A percentile compares a stretch with the other conserved stretches of the same genome.
Evolutionary conservation across 2,113 vertebrate genomes (phyloP).

Genomic region (Sebastes fasciatus): DNA sequence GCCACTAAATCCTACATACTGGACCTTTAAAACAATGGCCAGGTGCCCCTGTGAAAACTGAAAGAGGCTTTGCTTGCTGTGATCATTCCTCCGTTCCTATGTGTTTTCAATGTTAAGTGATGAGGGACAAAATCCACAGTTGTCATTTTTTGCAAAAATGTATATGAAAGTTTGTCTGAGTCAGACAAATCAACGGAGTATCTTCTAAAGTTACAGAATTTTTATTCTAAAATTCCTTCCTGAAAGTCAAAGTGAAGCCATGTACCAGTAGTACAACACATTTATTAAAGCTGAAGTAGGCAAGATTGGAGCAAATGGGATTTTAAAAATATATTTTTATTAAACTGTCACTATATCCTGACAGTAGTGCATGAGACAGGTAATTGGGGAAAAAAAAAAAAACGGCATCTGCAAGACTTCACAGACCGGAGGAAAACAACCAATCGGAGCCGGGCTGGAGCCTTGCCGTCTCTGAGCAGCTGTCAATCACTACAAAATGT

Average conservation of each 20-base stretch:
- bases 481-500: too few species aligned
- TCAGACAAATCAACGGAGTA: background rate
- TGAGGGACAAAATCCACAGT: background rate
- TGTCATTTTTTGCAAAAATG: background rate
- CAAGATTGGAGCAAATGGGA: too few species aligned
- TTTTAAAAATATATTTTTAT: too few species aligned
- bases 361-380: too few species aligned
- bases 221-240: background rate
- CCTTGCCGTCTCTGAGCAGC: too few species aligned
- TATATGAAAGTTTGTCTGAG: background rate
- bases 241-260: background rate
- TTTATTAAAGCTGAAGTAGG: too few species aligned
- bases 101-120: background rate
- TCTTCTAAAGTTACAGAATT: background rate
- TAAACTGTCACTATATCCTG: too few species aligned
- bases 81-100: background rate
- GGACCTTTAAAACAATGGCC: background rate
- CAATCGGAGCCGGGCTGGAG: too few species aligned
- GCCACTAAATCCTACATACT: background rate
- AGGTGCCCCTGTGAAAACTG: background rate
- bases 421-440: too few species aligned
- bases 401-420: too few species aligned
- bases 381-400: too few species aligned
- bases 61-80: background rate
- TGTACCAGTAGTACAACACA: background rate